Conservation (phyloP, 1,140 invertebrate species). For the Drosophila pruinosa region DNA sequence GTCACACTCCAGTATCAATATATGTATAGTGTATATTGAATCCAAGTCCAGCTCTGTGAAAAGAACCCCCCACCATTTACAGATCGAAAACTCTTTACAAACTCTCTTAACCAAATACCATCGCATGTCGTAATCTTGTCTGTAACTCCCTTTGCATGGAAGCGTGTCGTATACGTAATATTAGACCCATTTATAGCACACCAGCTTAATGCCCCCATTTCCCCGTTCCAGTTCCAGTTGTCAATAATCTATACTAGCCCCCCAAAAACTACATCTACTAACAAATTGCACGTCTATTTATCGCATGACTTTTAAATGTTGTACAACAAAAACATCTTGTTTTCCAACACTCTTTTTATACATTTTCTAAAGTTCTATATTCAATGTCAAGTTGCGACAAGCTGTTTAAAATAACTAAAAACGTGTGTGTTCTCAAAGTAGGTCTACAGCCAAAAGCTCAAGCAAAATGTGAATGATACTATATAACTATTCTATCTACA, state of each 20-base stretch:
- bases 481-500: conserved; percentile 45
- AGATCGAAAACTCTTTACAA: conserved; percentile 19
- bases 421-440: conserved; percentile 75
- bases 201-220: not conserved
- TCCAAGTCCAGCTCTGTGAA: not conserved
- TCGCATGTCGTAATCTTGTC: not conserved
- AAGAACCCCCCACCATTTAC: conserved; percentile 6
- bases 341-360: conserved; percentile 14
- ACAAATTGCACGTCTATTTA: conserved; percentile 11
- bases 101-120: not conserved
- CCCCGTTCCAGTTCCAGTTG: not conserved
- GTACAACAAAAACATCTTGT: not conserved
- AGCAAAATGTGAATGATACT: conserved; percentile 48
- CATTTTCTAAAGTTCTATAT: conserved; percentile 15
- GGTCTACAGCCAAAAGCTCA: conserved; percentile 29
- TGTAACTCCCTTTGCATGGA: not conserved
- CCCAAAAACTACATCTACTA: not conserved
- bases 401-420: conserved; percentile 10
- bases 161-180: not conserved
- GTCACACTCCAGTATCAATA: not conserved
- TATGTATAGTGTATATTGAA: no score
- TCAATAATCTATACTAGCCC: not conserved
- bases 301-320: conserved; percentile 32
- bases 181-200: not conserved
- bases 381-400: conserved; percentile 4